Evolutionary conservation across 2,888 invertebrate species (phyloP).

Genomic region (Synergus laeviventris): DNA sequence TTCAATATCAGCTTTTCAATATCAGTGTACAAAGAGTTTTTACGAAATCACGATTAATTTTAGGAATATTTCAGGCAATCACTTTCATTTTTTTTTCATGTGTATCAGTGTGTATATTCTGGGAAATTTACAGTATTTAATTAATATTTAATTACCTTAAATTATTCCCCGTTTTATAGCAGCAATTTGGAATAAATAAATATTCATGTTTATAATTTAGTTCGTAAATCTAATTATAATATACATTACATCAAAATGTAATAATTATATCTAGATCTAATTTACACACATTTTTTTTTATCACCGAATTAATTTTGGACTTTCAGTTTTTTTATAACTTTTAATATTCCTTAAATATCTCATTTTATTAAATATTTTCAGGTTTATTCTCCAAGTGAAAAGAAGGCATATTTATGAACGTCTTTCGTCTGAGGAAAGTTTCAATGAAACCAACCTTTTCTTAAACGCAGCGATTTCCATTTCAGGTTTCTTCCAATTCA

Average conservation of each 20-base stretch:
- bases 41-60: background rate
- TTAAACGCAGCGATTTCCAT: background rate
- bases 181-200: no score
- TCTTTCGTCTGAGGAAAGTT: background rate
- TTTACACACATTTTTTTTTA: background rate
- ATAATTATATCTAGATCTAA: no score
- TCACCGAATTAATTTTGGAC: background rate
- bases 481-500: constrained; percentile 12
- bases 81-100: background rate
- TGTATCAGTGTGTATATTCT: no score
- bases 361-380: background rate
- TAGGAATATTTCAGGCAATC: background rate
- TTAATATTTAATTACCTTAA: no score
- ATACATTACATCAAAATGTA: background rate
- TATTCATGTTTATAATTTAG: no score
- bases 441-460: background rate
- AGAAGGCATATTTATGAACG: background rate
- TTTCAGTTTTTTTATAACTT: background rate
- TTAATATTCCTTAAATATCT: background rate
- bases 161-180: no score
- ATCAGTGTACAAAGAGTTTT: background rate
- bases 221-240: no score
- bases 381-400: background rate
- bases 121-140: no score
- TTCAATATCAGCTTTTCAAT: background rate